A percentile compares a stretch with the other conserved stretches of the same genome.
Evolutionary conservation across 37 sponge, comb jelly and placozoan genomes (phyloP).

Genomic region (Dysidea cf. avara): DNA sequence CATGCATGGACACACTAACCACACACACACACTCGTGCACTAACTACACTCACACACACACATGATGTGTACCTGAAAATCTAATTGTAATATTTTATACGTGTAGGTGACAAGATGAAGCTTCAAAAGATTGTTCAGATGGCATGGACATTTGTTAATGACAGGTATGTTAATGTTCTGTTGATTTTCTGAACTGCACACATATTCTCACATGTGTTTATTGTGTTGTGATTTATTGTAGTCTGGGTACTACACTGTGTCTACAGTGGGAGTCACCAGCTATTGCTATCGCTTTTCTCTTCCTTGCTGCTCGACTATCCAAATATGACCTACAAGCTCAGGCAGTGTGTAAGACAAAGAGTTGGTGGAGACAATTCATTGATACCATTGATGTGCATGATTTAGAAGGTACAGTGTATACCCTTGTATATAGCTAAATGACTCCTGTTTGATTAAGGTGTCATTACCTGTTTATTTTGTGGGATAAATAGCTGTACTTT

Average conservation of each 20-base stretch:
- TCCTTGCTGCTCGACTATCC: conserved; percentile 78
- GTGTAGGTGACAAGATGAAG: conserved; percentile 57
- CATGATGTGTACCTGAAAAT: too few species aligned
- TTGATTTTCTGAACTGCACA: neutral
- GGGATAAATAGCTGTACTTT: too few species aligned
- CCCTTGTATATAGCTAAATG: too few species aligned
- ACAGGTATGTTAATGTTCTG: conserved; percentile 59
- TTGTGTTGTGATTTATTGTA: neutral
- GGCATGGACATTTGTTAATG: conserved; percentile 95
- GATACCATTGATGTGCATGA: conserved; percentile 75
- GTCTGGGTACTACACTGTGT: conserved; percentile 83
- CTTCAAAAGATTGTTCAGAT: conserved; percentile 86
- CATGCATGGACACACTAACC: too few species aligned
- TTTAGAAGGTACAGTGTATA: conserved; percentile 72
- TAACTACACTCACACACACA: too few species aligned
- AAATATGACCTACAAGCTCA: conserved; percentile 62
- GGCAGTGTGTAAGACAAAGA: too few species aligned
- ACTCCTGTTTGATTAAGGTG: too few species aligned
- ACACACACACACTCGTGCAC: too few species aligned
- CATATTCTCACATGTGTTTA: neutral
- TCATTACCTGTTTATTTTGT: too few species aligned
- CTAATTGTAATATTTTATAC: neutral
- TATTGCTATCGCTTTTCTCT: conserved; percentile 81
- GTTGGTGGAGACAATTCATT: conserved; percentile 91
- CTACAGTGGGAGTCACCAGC: conserved; percentile 90